Evolutionary conservation across 1,140 invertebrate species (phyloP).

Genomic region (Leptoteleia sp.): DNA sequence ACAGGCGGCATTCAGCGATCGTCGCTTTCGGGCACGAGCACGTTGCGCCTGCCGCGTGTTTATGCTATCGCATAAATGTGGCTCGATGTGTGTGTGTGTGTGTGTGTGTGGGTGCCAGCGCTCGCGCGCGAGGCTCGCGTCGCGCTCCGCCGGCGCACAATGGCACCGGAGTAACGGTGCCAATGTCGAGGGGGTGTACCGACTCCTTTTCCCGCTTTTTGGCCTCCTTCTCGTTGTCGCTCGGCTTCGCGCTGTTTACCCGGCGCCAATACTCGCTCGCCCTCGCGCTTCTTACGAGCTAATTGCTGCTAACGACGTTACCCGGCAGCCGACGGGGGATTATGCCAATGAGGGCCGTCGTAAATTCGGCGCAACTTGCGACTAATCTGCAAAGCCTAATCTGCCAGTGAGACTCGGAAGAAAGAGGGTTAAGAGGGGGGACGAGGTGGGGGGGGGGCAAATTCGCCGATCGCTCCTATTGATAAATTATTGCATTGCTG

Average conservation of each 20-base stretch:
- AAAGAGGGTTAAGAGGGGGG: slow-evolving; percentile 21
- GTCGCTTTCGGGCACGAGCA: slow-evolving; percentile 64
- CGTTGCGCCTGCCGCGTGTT: slow-evolving; percentile 65
- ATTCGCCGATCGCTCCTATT: slow-evolving; percentile 38
- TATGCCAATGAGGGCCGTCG: slow-evolving; percentile 69
- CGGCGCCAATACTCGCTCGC: slow-evolving; percentile 70
- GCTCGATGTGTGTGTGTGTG: not conserved
- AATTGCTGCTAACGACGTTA: slow-evolving; percentile 75
- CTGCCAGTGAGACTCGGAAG: too few relatives aligned
- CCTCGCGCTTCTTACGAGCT: slow-evolving; percentile 72
- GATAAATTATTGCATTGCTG: slow-evolving; percentile 55
- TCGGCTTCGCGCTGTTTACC: slow-evolving; percentile 14
- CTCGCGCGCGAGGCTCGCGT: slow-evolving; percentile 34
- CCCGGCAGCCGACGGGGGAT: slow-evolving; percentile 68
- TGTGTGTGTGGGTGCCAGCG: not conserved
- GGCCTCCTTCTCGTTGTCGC: slow-evolving; percentile 16
- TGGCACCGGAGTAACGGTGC: slow-evolving; percentile 70
- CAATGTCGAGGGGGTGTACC: slow-evolving; percentile 64
- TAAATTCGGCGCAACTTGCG: slow-evolving; percentile 68
- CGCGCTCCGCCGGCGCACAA: slow-evolving; percentile 62
- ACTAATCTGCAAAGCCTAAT: slow-evolving; percentile 40
- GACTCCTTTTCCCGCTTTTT: slow-evolving; percentile 27
- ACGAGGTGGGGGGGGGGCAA: slow-evolving; percentile 11
- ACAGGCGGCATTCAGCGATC: slow-evolving; percentile 42
- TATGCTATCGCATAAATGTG: slow-evolving; percentile 43